Conservation (phyloP, 1,140 invertebrate genomes). For the Trypoxylus dichotomus region DNA sequence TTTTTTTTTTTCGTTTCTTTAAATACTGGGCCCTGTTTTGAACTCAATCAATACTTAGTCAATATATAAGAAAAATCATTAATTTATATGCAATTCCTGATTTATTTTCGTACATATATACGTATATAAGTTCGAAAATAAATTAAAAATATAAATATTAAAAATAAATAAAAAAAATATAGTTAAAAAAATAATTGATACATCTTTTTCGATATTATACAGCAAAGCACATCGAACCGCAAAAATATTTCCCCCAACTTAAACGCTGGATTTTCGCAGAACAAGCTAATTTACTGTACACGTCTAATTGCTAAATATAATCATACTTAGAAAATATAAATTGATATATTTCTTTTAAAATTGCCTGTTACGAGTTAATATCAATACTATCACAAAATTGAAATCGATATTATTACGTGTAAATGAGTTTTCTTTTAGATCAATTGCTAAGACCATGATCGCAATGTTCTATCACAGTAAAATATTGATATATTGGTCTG, state of each 20-base stretch:
- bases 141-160: constrained; percentile 25
- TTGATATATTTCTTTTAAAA: no score
- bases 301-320: no score
- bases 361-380: not conserved
- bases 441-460: constrained; percentile 23
- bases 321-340: no score
- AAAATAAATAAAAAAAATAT: constrained; percentile 5
- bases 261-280: no score
- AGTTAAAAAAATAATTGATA: not conserved
- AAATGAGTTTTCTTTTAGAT: not conserved
- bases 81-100: not conserved
- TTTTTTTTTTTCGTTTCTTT: no score
- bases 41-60: no score
- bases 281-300: no score
- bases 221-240: no score
- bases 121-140: constrained; percentile 12
- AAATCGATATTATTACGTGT: not conserved
- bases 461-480: constrained; percentile 28
- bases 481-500: not conserved
- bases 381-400: constrained; percentile 1
- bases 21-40: no score
- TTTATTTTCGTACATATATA: not conserved
- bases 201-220: not conserved
- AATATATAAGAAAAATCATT: no score
- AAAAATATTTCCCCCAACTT: no score